Evolutionary conservation across 2,113 vertebrate genomes (phyloP), one percentile per base, ranked within the genome.

Genomic region (Microcebus lehilahytsara): DNA sequence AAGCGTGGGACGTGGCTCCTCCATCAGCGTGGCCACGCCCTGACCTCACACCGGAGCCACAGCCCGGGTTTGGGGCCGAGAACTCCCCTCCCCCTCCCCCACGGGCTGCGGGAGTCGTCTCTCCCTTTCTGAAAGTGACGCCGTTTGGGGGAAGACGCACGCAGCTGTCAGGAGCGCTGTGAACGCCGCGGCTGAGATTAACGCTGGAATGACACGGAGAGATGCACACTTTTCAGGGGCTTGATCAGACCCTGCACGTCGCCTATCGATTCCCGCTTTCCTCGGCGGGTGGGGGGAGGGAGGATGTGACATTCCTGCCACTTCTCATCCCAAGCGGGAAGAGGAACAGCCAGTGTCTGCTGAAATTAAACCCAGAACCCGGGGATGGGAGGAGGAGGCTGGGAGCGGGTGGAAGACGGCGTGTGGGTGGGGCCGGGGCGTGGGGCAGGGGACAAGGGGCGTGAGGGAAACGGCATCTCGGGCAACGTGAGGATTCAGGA

Each of bases 61-160:
- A 5, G 7, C 37, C 56, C 25, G 7, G 3, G 7, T 34, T 3
- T 7, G 0, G n/a, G 22, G 11, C 27, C 1, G 10, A 46, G 51
- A 3, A 60, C 14, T 22, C 34, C 23, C 53, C 51, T 17, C 58
- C 11, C 60, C 27, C 6, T 46, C 51, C 62, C 17, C 75, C 51
- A 0, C 0, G 19, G 16, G 22, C 13, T 11, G 1, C 14, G 1
- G 49, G 32, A 34, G 1, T 3, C 13, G 1, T 42, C 34, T 37
- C 46, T 60, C 27, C 14, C 49, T 23, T 9, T 9, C 1, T 12
- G 13, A 80, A 66, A 64, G n/a, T 32, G 77, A 42, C 7, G 40
- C 66, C 17, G 0, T 8, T 2, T 5, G 19, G 32, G 74, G 67
- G 51, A 16, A 60, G 27, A 30, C 12, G 19, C 17, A 30, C 12